These are phyloP conservation scores for Zapornia atra DNA, from an alignment of 2,113 vertebrate genomes.

Conservation along the genomic window DNA sequence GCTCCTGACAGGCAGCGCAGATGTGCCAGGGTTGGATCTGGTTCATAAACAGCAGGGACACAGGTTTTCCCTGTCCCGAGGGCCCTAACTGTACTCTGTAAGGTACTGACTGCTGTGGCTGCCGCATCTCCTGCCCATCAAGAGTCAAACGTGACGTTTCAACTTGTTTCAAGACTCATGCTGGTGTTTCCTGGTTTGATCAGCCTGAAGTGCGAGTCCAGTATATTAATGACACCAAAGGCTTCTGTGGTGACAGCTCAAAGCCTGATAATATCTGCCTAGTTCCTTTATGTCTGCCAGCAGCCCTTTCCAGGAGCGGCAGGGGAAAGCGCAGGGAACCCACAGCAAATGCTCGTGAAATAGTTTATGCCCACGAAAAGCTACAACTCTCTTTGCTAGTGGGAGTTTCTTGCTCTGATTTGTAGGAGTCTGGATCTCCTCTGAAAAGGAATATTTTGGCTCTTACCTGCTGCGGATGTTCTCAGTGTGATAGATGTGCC, in stretches of 20 bases:
- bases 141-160: rapidly evolving
- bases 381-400: background rate
- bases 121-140: background rate
- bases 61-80: background rate
- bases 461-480: background rate
- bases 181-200: background rate
- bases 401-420: background rate
- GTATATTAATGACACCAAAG: background rate
- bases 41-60: background rate
- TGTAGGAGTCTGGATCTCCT: background rate
- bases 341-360: background rate
- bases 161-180: background rate
- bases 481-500: background rate
- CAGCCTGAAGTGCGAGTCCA: background rate
- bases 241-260: background rate
- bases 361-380: background rate
- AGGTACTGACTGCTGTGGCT: background rate
- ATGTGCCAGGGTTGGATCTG: background rate
- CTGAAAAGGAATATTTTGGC: background rate
- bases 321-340: background rate
- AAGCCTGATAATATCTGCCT: background rate
- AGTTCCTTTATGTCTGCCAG: background rate
- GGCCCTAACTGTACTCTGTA: background rate
- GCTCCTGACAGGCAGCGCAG: background rate
- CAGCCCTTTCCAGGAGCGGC: background rate